Percentiles rank a stretch among this genome's conserved stretches.
These are phyloP conservation scores for Callithrix jacchus DNA, from an alignment of 2,113 vertebrate genomes.

Conservation along the genomic window DNA sequence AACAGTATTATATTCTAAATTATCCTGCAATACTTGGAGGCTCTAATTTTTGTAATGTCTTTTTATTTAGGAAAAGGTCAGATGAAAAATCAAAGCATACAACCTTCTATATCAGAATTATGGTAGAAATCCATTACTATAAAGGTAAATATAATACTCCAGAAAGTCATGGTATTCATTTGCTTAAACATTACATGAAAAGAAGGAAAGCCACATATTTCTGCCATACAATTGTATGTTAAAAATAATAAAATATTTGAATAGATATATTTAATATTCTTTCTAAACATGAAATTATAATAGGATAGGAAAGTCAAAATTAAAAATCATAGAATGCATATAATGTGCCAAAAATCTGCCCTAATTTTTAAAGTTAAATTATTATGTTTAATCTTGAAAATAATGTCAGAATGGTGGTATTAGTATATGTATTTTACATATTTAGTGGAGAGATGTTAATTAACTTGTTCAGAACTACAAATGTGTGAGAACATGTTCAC, in stretches of 20 bases:
- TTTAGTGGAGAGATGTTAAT: neutral
- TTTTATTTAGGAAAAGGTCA: neutral
- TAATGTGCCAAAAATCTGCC: neutral
- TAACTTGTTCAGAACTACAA: neutral
- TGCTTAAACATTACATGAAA: neutral
- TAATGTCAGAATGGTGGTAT: neutral
- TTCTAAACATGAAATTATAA: neutral
- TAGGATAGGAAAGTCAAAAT: neutral
- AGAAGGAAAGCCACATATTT: neutral
- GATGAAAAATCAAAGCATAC: neutral
- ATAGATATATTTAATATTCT: neutral
- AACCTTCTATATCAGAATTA: neutral
- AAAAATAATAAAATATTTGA: neutral
- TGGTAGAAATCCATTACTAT: neutral
- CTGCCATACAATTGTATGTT: neutral
- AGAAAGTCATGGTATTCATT: neutral
- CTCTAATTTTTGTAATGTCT: neutral
- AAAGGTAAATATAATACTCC: neutral
- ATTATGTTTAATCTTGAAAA: neutral
- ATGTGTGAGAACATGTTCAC: neutral
- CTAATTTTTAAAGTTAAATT: neutral
- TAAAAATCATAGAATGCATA: neutral
- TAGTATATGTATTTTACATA: neutral
- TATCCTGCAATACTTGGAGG: neutral
- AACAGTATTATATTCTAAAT: neutral